Base-by-base conservation (phyloP, 1,140 invertebrate genomes). In the Condylostylus longicornis region DNA sequence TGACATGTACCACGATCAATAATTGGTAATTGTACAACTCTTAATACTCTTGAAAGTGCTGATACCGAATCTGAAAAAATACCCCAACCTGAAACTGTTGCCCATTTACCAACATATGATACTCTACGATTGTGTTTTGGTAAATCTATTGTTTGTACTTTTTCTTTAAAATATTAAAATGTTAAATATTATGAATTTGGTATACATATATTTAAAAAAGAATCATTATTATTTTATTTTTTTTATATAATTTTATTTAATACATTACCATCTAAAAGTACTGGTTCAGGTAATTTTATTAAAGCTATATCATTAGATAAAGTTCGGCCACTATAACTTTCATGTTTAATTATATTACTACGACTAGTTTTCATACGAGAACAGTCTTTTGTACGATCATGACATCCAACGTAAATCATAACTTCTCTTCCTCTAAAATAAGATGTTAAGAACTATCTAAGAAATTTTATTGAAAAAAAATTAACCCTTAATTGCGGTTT, bases 1-100 rank as follows among this genome's bases (percentile, higher is more conserved):
- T n/a, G n/a, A 47, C 69, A 71, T 0, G 66, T 69, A 34, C 62
- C 52, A 19, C 65, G 65, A 43, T 68, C 62, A 0, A 71, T 63
- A 3, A 71, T 62, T 4, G 68, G 67, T 47, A 71, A 66, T 30
- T 68, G 63, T 1, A 68, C 66, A 18, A 51, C 58, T 13, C 55
- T 56, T 35, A 58, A 35, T 8, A 55, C 49, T 34, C 49, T 58
- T 40, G 53, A 58, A 12, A 58, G 55, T 4, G 51, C n/a, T n/a
- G n/a, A 49, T 6, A 55, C 58, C 23, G 61, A 47, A 32, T 67
- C 65, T 6, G 62, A 53, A 39, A 49, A 48, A 15, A 56, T 54
- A 14, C 67, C 67, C 67, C 68, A 70, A 15, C 68, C 67, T 17
- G 63, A 66, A 14, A 64, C 62, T 12, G 55, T 56, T 17, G 55